Conservation (phyloP, 2,888 invertebrate species). For the Seira sanloemensis region DNA sequence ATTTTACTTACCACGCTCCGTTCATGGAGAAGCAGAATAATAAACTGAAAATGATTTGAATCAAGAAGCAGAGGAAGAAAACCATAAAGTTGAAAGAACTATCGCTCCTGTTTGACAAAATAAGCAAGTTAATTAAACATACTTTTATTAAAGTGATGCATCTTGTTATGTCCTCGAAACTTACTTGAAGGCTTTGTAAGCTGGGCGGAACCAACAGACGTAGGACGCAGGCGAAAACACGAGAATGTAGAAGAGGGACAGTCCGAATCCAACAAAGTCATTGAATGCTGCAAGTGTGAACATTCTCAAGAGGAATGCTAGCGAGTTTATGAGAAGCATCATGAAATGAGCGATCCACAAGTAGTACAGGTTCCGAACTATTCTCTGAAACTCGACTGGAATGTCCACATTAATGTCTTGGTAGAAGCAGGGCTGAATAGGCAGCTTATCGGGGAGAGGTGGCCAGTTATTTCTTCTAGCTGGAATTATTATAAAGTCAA, state of each 20-base stretch:
- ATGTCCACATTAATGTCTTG: conserved; percentile 99
- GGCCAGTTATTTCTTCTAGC: conserved; percentile 97
- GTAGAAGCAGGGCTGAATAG: conserved; percentile 98
- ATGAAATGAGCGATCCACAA: conserved; percentile 96
- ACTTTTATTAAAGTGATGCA: neutral
- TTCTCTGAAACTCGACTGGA: conserved; percentile 96
- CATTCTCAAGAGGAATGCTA: conserved; percentile 89
- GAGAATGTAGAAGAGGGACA: conserved; percentile 91
- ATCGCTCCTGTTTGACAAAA: conserved; percentile 90
- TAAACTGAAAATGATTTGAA: conserved; percentile 92
- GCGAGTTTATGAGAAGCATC: conserved; percentile 88
- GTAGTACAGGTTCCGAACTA: conserved; percentile 95
- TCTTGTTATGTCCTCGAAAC: conserved; percentile 21
- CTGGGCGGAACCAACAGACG: conserved; percentile 98
- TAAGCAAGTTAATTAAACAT: conserved; percentile 47
- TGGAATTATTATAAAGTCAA: conserved; percentile 74
- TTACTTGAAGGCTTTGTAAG: conserved; percentile 97
- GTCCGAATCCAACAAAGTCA: conserved; percentile 86
- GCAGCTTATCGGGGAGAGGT: conserved; percentile 93
- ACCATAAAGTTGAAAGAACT: conserved; percentile 99
- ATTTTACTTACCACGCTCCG: conserved; percentile 87
- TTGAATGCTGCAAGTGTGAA: conserved; percentile 77
- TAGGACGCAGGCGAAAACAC: conserved; percentile 98
- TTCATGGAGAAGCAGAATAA: conserved; percentile 92
- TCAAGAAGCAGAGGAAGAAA: conserved; percentile 98